Base-by-base conservation (phyloP, 2,888 invertebrate species). In the Luperina testacea region DNA sequence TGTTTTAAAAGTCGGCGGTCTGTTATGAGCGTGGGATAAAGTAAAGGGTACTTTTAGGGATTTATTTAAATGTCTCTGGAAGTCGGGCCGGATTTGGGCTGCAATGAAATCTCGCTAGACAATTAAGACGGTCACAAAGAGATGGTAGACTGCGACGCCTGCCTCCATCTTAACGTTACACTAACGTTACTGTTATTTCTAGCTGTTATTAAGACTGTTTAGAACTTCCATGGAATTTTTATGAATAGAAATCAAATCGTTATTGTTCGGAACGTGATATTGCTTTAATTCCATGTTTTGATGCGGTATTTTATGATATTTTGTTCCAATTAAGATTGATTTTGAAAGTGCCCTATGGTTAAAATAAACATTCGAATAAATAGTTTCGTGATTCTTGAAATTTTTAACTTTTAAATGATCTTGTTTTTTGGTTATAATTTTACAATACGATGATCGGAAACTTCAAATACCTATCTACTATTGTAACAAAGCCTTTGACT, bases 71-170 rank as follows among this genome's bases (percentile, higher is more conserved):
- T 79, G 84, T 84, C 86, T 83, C 86, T 89, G 90, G 91, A 91
- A 92, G 91, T 87, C 88, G 89, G 89, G 90, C 61, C 87, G 90
- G 91, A 93, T 93, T 94, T 90, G 88, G 91, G 91, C 89, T 91
- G 91, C 91, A 92, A 92, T 93, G 92, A 93, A 93, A 94, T 93
- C 94, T 92, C 91, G 88, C 90, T 87, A 90, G 91, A 93, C 93
- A 94, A 94, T 95, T 94, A 94, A 91, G 90, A 90, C 88, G 88
- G 91, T 90, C 90, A 89, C 90, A 92, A 92, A 92, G 92, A 92
- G 90, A 86, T 86, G 86, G 78, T 79, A 83, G 86, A 87, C 80
- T 84, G 86, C 63, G 88, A 77, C 85, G 84, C 75, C 85, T 82
- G 83, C 83, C 85, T 87, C 84, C 80, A 87, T 72, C 82, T 91